Base-by-base conservation (phyloP, 2,113 vertebrate genomes). In the Brachypteracias leptosomus region DNA sequence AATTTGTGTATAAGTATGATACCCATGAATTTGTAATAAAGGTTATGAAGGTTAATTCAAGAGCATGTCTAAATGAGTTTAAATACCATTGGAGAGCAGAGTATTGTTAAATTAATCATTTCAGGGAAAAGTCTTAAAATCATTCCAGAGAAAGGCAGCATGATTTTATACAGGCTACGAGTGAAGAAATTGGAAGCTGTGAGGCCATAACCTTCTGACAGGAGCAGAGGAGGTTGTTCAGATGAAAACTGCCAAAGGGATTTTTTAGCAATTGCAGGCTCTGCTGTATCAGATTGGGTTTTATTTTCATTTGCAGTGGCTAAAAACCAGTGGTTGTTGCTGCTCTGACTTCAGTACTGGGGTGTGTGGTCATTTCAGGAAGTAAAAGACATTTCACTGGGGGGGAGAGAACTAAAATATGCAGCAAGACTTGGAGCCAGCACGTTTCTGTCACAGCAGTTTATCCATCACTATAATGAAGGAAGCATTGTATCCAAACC, bases 21-120 rank as follows among this genome's bases (percentile, higher is more conserved):
- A 92, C 5, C 38, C 90, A 71, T 81, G 93, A 92, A 95, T 95
- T 90, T 0, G 0, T 89, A 95, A 89, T 92, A 76, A 47, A 92
- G 96, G 90, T 95, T 92, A 90, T 57, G 47, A 58, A 95, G 93
- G 96, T 93, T 96, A 97, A 96, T 95, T 93, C 93, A 63, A n/a
- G 29, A 96, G 83, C 90, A 63, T 87, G 80, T 84, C 89, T 92
- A 95, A 96, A 80, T 86, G 85, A 59, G 52, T 84, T 93, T 95
- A 92, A 96, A 93, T 67, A 89, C 65, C 47, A 68, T 6, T 67
- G 76, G 86, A 92, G 52, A 75, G 73, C 5, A 22, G 49, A 80
- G 55, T 38, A 77, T 63, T 92, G 94, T 89, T 95, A 90, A 95
- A 86, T 74, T 67, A 95, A 86, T 93, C 33, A 86, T 74, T 68